A percentile compares a stretch with the other conserved stretches of the same genome.
These are phyloP conservation scores for Scophthalmus maximus DNA, from an alignment of 2,113 vertebrate species.

Conservation along the genomic window DNA sequence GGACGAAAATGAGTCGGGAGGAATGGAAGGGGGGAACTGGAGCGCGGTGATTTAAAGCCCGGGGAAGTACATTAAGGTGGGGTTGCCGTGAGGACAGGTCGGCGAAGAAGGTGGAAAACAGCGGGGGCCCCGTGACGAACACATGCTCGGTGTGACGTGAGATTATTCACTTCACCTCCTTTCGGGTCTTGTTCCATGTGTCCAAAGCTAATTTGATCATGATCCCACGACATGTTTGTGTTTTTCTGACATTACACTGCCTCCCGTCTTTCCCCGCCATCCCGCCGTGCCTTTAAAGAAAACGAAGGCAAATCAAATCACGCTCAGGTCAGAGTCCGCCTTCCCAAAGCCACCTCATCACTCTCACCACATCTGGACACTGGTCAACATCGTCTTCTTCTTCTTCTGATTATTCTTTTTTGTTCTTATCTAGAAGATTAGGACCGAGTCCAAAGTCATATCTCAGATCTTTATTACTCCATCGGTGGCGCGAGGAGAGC, in stretches of 20 bases:
- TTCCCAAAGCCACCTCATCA: neutral
- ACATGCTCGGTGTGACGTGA: constrained; percentile 40
- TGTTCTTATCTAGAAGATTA: too few relatives aligned
- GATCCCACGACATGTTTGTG: too few relatives aligned
- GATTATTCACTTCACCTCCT: constrained; percentile 36
- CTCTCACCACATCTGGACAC: constrained; percentile 2
- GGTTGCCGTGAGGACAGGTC: constrained; percentile 68
- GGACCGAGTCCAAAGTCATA: too few relatives aligned
- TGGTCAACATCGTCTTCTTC: too few relatives aligned
- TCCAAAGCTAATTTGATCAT: too few relatives aligned
- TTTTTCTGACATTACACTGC: too few relatives aligned
- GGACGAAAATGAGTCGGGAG: constrained; percentile 13
- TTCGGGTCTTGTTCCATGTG: too few relatives aligned
- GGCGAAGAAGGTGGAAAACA: constrained; percentile 53
- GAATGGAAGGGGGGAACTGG: too few relatives aligned
- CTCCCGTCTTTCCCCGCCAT: too few relatives aligned
- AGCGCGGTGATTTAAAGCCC: constrained; percentile 66
- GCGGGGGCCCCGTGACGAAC: constrained; percentile 44
- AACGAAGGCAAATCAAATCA: too few relatives aligned
- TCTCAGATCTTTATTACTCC: too few relatives aligned
- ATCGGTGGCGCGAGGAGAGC: too few relatives aligned
- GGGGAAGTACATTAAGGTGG: constrained; percentile 70
- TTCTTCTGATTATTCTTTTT: constrained; percentile 6
- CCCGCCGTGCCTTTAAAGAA: neutral
- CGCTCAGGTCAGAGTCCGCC: neutral